Base-by-base conservation (phyloP, 2,888 invertebrate genomes). In the Amiota communis region DNA sequence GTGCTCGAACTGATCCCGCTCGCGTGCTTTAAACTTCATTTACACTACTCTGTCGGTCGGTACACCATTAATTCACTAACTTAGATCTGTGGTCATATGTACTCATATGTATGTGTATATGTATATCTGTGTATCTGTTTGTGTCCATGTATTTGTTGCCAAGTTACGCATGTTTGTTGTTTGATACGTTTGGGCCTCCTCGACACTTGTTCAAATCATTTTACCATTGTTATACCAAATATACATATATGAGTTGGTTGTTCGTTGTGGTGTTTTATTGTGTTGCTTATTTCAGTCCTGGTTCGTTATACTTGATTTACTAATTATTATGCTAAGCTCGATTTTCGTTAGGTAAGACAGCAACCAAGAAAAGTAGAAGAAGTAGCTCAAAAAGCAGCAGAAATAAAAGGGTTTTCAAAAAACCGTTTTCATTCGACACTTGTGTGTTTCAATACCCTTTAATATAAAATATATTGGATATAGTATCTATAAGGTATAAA, bases 301-400 rank as follows among this genome's bases (percentile, higher is more conserved):
- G 74, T 71, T 79, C 80, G 82, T 85, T 81, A 80, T 84, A 76
- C 79, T 77, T 77, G 76, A 76, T 77, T 83, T 79, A 81, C 83
- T 83, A 82, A 83, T 83, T 83, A 85, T 82, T 85, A 83, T 83
- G 83, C 83, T 80, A 79, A 83, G 83, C 80, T 76, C 73, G 81
- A 15, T n/a, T 53, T 15, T 46, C 20, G 67, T 77, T 77, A 74
- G 70, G 74, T 72, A 67, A 71, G 59, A 59, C 61, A 63, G 20
- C 23, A 53, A 36, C 20, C 59, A 11, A 59, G 10, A 59, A 9
- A 12, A 15, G 59, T 11, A 59, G 59, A 59, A 20, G 17, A 17
- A 59, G 36, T 36, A 36, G 36, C 36, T 36, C 36, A 6, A 6
- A 36, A 36, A 36, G 36, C 36, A 36, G 6, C 2, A 36, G 0